phyloP scores from a whole-genome alignment of 2,888 invertebrate species.

The Lucinisca nassula region DNA sequence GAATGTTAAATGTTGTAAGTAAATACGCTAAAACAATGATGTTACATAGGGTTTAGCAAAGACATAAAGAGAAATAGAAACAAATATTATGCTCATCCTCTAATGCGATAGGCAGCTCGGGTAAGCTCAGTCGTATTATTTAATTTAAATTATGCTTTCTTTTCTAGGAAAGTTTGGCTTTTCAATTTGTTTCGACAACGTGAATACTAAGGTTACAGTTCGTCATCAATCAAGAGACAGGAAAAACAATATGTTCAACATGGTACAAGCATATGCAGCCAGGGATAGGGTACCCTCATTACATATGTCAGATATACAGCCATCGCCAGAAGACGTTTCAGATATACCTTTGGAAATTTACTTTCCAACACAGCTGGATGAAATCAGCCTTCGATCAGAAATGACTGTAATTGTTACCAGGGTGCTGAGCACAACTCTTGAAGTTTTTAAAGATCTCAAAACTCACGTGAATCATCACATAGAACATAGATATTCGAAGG shows the following conservation, averaged over 20 bases:
- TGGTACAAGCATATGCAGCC: slow-evolving; percentile 59
- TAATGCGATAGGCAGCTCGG: too few species aligned
- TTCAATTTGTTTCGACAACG: slow-evolving; percentile 51
- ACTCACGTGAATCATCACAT: slow-evolving; percentile 7
- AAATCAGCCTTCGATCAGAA: neutral
- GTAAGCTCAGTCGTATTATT: too few species aligned
- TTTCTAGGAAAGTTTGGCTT: slow-evolving; percentile 25
- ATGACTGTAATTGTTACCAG: slow-evolving; percentile 12
- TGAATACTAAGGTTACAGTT: slow-evolving; percentile 46
- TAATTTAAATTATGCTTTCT: neutral
- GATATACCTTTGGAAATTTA: slow-evolving; percentile 32
- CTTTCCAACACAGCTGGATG: slow-evolving; percentile 37
- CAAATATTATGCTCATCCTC: too few species aligned
- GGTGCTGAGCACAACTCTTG: neutral
- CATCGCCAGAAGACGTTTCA: slow-evolving; percentile 30
- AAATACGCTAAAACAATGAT: too few species aligned
- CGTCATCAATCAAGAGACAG: slow-evolving; percentile 42
- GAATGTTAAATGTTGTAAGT: too few species aligned
- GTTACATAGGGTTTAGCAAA: too few species aligned
- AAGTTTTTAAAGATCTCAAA: neutral
- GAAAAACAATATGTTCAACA: slow-evolving; percentile 55
- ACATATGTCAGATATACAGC: slow-evolving; percentile 25
- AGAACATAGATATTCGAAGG: neutral
- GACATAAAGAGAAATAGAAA: too few species aligned
- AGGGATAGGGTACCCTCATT: slow-evolving; percentile 30